Percentiles rank a stretch among this genome's conserved stretches.
Conservation (phyloP, 2,888 invertebrate species). For the Agriopis marginaria region DNA sequence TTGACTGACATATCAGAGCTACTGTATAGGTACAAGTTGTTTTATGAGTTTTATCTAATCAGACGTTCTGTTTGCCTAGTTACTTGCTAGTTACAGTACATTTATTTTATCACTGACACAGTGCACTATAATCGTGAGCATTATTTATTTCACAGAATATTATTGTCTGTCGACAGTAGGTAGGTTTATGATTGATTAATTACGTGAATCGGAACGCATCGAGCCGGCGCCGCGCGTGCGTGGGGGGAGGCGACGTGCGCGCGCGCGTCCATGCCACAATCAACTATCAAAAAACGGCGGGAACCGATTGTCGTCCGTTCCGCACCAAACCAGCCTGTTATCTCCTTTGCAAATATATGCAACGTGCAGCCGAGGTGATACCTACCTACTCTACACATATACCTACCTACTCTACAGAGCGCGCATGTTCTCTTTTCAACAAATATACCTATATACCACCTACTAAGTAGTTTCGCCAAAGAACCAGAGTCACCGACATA, state of each 20-base stretch:
- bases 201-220: constrained; percentile 32
- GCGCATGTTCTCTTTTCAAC: no score
- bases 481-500: no score
- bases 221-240: constrained; percentile 32
- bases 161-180: background rate
- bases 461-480: no score
- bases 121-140: constrained; percentile 50
- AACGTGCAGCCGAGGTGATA: background rate
- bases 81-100: no score
- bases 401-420: no score
- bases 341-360: constrained; percentile 14
- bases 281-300: constrained; percentile 69
- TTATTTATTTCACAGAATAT: constrained; percentile 6
- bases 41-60: constrained; percentile 54
- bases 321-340: constrained; percentile 1
- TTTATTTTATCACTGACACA: constrained; percentile 60
- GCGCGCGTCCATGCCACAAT: constrained; percentile 51
- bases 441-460: no score
- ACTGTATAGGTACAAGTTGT: background rate
- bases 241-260: constrained; percentile 43
- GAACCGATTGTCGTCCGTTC: constrained; percentile 30
- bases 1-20: background rate
- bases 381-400: no score
- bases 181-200: background rate
- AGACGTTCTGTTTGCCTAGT: constrained; percentile 50